phyloP scores from a whole-genome alignment of 2,888 invertebrate genomes.

The Drosophila atripex region DNA sequence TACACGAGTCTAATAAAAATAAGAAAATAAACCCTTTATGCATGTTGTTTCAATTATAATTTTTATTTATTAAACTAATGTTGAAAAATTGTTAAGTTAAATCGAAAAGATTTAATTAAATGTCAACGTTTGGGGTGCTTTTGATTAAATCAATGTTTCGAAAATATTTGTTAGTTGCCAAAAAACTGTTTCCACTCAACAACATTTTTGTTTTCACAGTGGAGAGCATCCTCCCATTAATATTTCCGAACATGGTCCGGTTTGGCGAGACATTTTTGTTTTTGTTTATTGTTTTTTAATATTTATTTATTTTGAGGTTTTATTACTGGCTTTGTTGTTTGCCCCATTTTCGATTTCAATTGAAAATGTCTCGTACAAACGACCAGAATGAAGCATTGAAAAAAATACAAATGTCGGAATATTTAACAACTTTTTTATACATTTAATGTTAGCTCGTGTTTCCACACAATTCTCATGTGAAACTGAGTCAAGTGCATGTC shows the following conservation, averaged over 20 bases:
- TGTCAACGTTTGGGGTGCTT: neutral
- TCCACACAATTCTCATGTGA: constrained; percentile 18
- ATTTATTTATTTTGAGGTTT: constrained; percentile 17
- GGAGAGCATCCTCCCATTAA: neutral
- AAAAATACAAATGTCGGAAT: constrained; percentile 23
- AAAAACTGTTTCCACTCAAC: neutral
- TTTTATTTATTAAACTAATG: neutral
- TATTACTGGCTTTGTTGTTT: constrained; percentile 22
- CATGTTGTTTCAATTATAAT: neutral
- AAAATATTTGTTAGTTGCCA: neutral
- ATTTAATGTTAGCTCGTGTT: constrained; percentile 5
- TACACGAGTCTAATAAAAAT: constrained; percentile 33
- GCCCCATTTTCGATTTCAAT: constrained; percentile 34
- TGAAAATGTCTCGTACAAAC: constrained; percentile 20
- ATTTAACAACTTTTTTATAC: constrained; percentile 44
- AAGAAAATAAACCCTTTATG: neutral
- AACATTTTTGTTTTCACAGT: constrained; percentile 2
- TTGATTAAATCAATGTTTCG: neutral
- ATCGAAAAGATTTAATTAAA: neutral
- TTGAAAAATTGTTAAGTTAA: neutral
- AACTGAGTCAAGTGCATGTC: constrained; percentile 28
- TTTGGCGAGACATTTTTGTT: neutral
- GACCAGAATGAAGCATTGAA: constrained; percentile 22
- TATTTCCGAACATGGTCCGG: constrained; percentile 3
- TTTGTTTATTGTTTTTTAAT: constrained; percentile 12